A percentile compares a stretch with the other conserved stretches of the same genome.
Evolutionary conservation across 2,888 invertebrate genomes (phyloP).

Genomic region (Melanotus villosus): DNA sequence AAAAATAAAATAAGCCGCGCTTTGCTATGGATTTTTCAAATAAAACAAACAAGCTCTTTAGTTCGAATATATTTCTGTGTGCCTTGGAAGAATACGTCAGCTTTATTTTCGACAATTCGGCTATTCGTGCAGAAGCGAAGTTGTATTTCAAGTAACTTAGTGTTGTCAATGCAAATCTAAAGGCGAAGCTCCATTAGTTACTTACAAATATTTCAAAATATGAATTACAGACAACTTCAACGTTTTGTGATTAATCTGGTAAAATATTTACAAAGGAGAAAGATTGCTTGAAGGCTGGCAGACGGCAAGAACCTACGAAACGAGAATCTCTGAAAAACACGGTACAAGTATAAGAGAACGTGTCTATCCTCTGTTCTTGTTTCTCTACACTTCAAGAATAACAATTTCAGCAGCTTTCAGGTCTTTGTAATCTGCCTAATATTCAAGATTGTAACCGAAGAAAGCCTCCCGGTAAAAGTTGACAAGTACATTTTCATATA

Average conservation of each 20-base stretch:
- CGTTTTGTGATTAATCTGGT: conserved; percentile 20
- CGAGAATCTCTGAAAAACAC: conserved; percentile 11
- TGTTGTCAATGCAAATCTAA: conserved; percentile 6
- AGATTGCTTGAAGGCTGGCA: neutral
- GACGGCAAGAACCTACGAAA: neutral
- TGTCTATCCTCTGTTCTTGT: conserved; percentile 1
- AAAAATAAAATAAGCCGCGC: neutral
- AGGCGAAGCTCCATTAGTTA: conserved; percentile 10
- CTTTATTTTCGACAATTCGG: neutral
- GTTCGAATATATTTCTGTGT: no score
- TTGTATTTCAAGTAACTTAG: conserved; percentile 2
- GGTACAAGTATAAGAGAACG: neutral
- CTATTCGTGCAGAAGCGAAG: neutral
- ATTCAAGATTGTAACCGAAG: conserved; percentile 7
- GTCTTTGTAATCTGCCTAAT: conserved; percentile 10
- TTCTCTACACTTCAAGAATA: conserved; percentile 7
- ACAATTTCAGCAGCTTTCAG: conserved; percentile 6
- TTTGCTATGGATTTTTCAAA: neutral
- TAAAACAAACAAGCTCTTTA: no score
- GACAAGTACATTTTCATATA: neutral
- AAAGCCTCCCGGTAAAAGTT: neutral
- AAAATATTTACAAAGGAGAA: conserved; percentile 19
- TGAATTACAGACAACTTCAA: conserved; percentile 4
- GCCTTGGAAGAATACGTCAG: no score
- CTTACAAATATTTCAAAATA: conserved; percentile 12